Conservation (phyloP, 2,113 vertebrate genomes). For the Gobiocypris rarus region DNA sequence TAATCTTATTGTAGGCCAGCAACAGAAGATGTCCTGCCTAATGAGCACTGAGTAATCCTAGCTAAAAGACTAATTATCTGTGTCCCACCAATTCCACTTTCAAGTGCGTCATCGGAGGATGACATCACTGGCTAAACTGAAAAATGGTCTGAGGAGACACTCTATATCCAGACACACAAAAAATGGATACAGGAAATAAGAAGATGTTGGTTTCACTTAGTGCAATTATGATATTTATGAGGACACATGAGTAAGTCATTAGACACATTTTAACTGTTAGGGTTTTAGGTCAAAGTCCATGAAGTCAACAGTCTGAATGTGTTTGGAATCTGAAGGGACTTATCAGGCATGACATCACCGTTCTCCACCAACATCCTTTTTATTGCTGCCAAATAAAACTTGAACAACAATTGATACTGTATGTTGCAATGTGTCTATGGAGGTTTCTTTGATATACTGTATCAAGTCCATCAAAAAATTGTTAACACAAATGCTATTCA, state of each 20-base stretch:
- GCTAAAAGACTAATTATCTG: constrained; percentile 33
- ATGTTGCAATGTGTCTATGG: neutral
- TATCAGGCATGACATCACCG: neutral
- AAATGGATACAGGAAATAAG: constrained; percentile 13
- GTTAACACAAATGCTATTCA: too few relatives aligned
- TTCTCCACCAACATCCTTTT: neutral
- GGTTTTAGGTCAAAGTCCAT: neutral
- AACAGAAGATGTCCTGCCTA: constrained; percentile 51
- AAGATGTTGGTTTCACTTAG: constrained; percentile 9
- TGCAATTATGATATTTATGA: constrained; percentile 33
- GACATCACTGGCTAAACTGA: constrained; percentile 37
- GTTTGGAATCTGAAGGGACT: neutral
- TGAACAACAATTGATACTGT: neutral
- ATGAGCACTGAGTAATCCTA: constrained; percentile 63
- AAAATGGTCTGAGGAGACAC: constrained; percentile 24
- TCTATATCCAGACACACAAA: constrained; percentile 29
- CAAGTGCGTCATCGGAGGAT: constrained; percentile 46
- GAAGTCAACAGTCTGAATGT: constrained; percentile 22
- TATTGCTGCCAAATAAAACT: neutral
- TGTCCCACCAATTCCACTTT: constrained; percentile 28
- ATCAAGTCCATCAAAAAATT: too few relatives aligned
- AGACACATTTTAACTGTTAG: constrained; percentile 16
- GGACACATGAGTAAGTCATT: constrained; percentile 24
- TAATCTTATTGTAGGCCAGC: constrained; percentile 70
- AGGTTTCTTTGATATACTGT: neutral